These are phyloP conservation scores for Macrotus californicus DNA, from an alignment of 2,113 vertebrate species.

Conservation along the genomic window DNA sequence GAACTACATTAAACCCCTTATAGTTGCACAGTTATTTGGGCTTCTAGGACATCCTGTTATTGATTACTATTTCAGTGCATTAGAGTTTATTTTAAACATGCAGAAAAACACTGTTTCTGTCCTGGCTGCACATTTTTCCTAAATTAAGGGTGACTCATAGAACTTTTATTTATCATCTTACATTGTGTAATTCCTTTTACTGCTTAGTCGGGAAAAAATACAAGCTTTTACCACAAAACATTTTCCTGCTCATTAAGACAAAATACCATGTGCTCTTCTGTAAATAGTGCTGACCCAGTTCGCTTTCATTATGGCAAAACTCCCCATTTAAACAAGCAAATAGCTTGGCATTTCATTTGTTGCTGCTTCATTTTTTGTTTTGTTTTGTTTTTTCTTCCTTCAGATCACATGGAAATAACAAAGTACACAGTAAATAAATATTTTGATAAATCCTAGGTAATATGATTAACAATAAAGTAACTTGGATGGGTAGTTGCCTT, in stretches of 20 bases:
- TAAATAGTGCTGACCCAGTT: constrained; percentile 56
- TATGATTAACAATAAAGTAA: not conserved
- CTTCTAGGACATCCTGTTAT: not conserved
- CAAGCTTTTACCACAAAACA: constrained; percentile 55
- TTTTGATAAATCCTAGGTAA: not conserved
- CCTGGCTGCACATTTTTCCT: constrained; percentile 31
- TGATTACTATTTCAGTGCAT: not conserved
- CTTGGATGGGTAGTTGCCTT: not conserved
- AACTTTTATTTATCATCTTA: constrained; percentile 49
- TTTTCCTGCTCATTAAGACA: constrained; percentile 62
- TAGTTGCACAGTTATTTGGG: not conserved
- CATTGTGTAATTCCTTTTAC: constrained; percentile 54
- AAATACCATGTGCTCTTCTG: constrained; percentile 59
- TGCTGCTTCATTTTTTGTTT: not conserved
- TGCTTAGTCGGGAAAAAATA: constrained; percentile 42
- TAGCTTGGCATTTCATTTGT: not conserved
- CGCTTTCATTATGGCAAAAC: not conserved
- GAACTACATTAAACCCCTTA: not conserved
- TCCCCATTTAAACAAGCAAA: not conserved
- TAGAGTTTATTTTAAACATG: constrained; percentile 31
- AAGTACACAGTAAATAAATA: not conserved
- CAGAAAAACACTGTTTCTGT: constrained; percentile 24
- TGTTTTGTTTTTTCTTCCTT: not conserved
- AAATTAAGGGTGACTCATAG: constrained; percentile 43
- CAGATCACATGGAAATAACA: not conserved